These are phyloP conservation scores for Brienomyrus longianalis DNA, from an alignment of 2,113 vertebrate species.

Conservation along the genomic window DNA sequence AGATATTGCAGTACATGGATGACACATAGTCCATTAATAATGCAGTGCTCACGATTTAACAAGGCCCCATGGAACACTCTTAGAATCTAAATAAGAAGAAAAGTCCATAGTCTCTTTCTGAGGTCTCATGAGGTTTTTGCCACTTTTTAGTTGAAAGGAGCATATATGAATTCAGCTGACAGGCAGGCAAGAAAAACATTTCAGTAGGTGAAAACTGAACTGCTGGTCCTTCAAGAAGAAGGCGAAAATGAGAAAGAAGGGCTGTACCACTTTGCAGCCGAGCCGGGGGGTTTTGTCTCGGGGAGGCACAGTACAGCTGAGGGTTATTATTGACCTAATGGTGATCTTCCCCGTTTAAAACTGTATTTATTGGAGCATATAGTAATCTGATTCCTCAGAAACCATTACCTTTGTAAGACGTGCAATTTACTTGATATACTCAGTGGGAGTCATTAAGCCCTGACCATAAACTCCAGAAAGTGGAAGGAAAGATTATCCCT, in stretches of 20 bases:
- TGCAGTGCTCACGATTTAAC: background rate
- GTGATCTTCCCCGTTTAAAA: slow-evolving; percentile 7
- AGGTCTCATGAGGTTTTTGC: background rate
- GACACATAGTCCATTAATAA: background rate
- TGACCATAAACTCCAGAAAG: background rate
- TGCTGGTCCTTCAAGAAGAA: background rate
- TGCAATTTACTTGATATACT: slow-evolving; percentile 1
- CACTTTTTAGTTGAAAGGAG: background rate
- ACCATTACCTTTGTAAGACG: slow-evolving; percentile 19
- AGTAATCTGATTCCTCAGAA: slow-evolving; percentile 30
- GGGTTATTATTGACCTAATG: background rate
- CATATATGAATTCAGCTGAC: background rate
- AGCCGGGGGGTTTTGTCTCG: background rate
- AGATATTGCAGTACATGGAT: background rate
- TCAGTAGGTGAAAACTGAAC: background rate
- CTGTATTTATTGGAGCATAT: slow-evolving; percentile 25
- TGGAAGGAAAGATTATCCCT: slow-evolving; percentile 26
- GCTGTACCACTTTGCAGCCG: background rate
- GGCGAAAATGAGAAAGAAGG: background rate
- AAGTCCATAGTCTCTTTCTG: background rate
- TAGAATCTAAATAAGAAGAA: background rate
- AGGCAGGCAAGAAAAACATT: background rate
- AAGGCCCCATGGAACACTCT: background rate
- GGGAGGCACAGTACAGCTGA: background rate
- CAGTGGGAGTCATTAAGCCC: background rate